Base-by-base conservation (phyloP, 2,797 vertebrate genomes). In the Danio tinwini region DNA sequence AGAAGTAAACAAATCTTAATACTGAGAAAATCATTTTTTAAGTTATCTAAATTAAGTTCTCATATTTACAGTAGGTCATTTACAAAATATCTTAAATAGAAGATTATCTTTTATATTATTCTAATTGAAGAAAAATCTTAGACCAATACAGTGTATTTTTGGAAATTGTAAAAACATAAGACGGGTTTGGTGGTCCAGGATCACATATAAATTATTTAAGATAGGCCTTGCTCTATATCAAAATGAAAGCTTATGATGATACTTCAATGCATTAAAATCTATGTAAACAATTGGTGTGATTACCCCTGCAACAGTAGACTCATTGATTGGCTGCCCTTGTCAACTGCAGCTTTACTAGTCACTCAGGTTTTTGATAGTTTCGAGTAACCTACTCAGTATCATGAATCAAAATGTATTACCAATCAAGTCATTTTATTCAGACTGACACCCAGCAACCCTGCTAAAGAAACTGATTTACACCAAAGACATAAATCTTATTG, bases 371-470 rank as follows among this genome's bases (percentile, higher is more conserved):
- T 29, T 52, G 29, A 61, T 4, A 44, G 55, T n/a, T 77, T 56
- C 16, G 29, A 47, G 40, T 67, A 65, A 76, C 52, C 53, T 12
- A 12, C 7, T 45, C 29, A 40, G 12, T 42, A 78, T 55, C 44
- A 62, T 79, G 50, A 67, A 42, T 39, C 7, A 8, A 67, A 45
- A 55, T 39, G 45, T 21, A 39, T 44, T 19, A 67, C 19, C 63
- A 45, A 47, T 82, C 42, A 56, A 52, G 47, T 79, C 70, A 72
- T 65, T 74, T 11, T 14, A 56, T 19, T 74, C 61, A 67, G 39
- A 56, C 16, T 74, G 63, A 52, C 12, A 50, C 52, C 37, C 17
- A 58, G 52, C 29, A 58, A 6, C 37, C 9, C 67, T 49, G 39
- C 58, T 21, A 8, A 59, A 74, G 47, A 74, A 68, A 75, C 61